Evolutionary conservation across 2,797 vertebrate species (phyloP).

Genomic region (Pseudomugil gertrudae): DNA sequence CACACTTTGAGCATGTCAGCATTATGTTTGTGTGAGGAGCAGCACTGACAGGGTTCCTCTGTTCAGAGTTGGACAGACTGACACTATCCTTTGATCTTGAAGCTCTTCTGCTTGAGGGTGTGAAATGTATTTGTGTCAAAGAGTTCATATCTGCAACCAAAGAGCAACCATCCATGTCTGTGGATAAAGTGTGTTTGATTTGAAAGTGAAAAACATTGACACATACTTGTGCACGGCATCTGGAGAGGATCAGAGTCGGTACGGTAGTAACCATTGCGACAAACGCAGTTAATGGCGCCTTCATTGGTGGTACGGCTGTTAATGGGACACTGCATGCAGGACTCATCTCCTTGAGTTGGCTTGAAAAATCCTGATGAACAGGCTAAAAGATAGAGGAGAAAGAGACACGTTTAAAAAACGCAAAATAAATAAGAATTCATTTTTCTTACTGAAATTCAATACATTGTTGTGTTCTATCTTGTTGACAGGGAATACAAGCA

Average conservation of each 20-base stretch:
- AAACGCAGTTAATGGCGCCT: slow-evolving; percentile 94
- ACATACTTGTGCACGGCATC: slow-evolving; percentile 98
- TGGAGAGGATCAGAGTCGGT: slow-evolving; percentile 92
- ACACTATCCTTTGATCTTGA: slow-evolving; percentile 63
- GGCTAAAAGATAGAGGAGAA: slow-evolving; percentile 77
- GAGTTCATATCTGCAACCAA: slow-evolving; percentile 48
- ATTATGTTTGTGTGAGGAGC: slow-evolving; percentile 52
- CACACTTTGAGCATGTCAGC: slow-evolving; percentile 66
- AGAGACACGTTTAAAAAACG: not conserved
- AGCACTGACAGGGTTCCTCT: slow-evolving; percentile 69
- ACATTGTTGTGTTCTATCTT: not conserved
- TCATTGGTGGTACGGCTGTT: slow-evolving; percentile 96
- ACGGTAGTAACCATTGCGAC: slow-evolving; percentile 93
- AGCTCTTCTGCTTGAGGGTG: slow-evolving; percentile 49
- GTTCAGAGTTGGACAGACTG: slow-evolving; percentile 56
- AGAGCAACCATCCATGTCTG: slow-evolving; percentile 20
- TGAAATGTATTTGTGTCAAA: slow-evolving; percentile 46
- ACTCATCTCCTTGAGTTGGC: slow-evolving; percentile 92
- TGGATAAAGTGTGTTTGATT: slow-evolving; percentile 8
- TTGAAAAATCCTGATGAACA: slow-evolving; percentile 93
- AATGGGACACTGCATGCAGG: slow-evolving; percentile 93
- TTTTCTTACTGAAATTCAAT: not conserved
- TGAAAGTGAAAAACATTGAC: slow-evolving; percentile 24
- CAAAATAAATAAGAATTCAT: not conserved
- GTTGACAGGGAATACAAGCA: not conserved